Evolutionary conservation across 2,797 vertebrate species (phyloP), one percentile per base, ranked within the genome.

Genomic region (Onychomys torridus): DNA sequence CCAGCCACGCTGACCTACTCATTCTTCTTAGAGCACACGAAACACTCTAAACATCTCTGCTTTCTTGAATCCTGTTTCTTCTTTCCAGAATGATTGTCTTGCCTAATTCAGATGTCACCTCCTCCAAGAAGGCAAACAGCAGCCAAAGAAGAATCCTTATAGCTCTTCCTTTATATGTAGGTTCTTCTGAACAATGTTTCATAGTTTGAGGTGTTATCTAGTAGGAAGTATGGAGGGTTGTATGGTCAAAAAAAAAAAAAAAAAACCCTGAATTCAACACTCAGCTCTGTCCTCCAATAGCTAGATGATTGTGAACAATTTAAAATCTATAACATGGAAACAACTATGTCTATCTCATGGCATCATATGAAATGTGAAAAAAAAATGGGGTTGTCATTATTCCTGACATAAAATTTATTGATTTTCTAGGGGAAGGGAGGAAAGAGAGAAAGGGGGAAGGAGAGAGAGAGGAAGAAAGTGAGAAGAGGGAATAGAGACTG

Each of bases 41-140:
- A 55, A 2, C 25, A n/a, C 71, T 61, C 46, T 49, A 32, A 85
- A 65, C 16, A 16, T 89, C 49, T 37, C 34, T 40, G 32, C 49
- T 46, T 65, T 79, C 43, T 85, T 21, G 10, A 7, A 12, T 46
- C 27, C 19, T 76, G 16, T 59, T 46, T 73, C 32, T 92, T 59
- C 52, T 78, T 73, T 57, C 55, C 37, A 90, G n/a, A 67, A 52
- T 52, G 21, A 34, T 92, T 37, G 86, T 94, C n/a, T 81, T 23
- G 40, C 4, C 49, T 37, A 32, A n/a, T 75, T 76, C 75, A 32
- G 7, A 61, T 61, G 16, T n/a, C 67, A 61, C 23, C 57, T 81
- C 32, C 55, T 85, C 21, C 69, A 40, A 67, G 81, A 76, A 87
- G 59, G 75, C 34, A 37, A 57, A 3, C 37, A 43, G 12, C 27